Base-by-base conservation (phyloP, 1,140 invertebrate species). In the Gryon sp. region DNA sequence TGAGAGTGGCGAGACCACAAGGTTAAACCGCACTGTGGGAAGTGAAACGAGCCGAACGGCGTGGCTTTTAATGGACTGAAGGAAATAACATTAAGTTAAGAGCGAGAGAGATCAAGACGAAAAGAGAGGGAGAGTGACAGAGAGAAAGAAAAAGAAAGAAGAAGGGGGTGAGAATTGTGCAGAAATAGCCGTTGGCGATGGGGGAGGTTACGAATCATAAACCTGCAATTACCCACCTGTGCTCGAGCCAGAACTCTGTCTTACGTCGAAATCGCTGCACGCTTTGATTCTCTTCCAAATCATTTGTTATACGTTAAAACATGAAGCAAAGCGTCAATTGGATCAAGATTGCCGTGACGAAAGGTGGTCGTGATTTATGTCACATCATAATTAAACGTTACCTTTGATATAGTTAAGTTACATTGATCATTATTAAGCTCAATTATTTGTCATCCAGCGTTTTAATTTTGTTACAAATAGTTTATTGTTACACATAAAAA, bases 31-130 rank as follows among this genome's bases (percentile, higher is more conserved):
- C 84, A 85, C 53, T 84, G 85, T 82, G 84, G 84, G 78, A 84
- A 87, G 85, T 86, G 86, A 86, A 87, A 87, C 84, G 85, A 87
- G 80, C 83, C 85, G 79, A 87, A 79, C 82, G 80, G 84, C 82
- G 72, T 81, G 72, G 83, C 86, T 89, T 86, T 87, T 89, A 88
- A 89, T 87, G 84, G 85, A 86, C 82, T 85, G 84, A 86, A 80
- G 82, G 81, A 86, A 87, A 82, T 80, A 84, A 81, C 84, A 83
- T 87, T 87, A 86, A 86, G 82, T 84, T 83, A 63, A 86, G 80
- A 82, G 80, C 74, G 69, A 77, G n/a, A n/a, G n/a, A n/a, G n/a
- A n/a, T n/a, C n/a, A n/a, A n/a, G n/a, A n/a, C n/a, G n/a, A n/a
- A n/a, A n/a, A n/a, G n/a, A n/a, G n/a, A n/a, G n/a, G n/a, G n/a